Evolutionary conservation across 1,140 invertebrate species (phyloP), one percentile per base, ranked within the genome.

Genomic region (Tetramorium simillimum): DNA sequence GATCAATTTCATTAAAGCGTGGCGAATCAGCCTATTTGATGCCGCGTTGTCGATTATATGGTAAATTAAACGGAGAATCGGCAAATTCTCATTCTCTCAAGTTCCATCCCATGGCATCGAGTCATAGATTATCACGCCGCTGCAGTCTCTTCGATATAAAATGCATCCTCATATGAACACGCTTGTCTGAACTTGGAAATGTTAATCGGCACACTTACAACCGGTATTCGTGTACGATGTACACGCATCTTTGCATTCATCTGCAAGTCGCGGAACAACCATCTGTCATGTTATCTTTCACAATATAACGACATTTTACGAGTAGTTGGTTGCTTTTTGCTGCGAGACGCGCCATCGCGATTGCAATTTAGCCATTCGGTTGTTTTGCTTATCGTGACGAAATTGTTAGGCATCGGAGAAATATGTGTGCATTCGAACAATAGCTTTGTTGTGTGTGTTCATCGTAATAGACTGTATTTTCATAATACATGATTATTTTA

Each of bases 221-320:
- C 37, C n/a, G 62, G 16, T 40, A 40, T 21, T 40, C 62, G 14
- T 56, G 56, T 87, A 67, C 7, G n/a, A 2, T 16, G n/a, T 21
- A 65, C 37, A 40, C 67, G 80, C 69, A 72, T 73, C 53, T 63
- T 18, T 60, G 65, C 73, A 62, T 78, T 85, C 62, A 73, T 89
- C 49, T 69, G 40, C 67, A 65, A 65, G 51, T 72, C 77, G 56
- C 60, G n/a, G 28, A 7, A 43, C 37, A 24, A 4, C n/a, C 33
- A 81, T 81, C 51, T 81, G 65, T 24, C 37, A 21, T 18, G 21
- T 43, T 81, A 72, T 81, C 65, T 72, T 46, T 40, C 40, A 58
- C 65, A 43, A 78, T 78, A 33, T 78, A 76, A 60, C 21, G 82
- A 85, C 80, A 85, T 53, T 88, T 87, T 88, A 86, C 63, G 73